phyloP scores from a whole-genome alignment of 2,797 vertebrate genomes.

The Pygocentrus nattereri region DNA sequence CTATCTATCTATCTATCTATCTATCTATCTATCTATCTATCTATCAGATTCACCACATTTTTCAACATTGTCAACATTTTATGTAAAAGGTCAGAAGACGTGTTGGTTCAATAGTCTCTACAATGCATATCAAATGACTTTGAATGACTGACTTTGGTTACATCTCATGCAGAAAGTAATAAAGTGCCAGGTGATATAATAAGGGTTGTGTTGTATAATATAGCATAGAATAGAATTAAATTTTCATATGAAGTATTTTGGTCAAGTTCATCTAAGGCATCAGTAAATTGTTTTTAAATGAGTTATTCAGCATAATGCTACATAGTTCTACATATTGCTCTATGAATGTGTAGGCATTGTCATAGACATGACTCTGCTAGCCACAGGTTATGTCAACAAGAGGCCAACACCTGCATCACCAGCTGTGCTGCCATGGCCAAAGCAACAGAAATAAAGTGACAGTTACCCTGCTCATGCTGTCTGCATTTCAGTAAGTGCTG shows the following conservation, averaged over 20 bases:
- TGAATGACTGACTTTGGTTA: too few species aligned
- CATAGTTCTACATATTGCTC: neutral
- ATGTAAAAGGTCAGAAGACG: too few species aligned
- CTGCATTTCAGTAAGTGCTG: constrained; percentile 23
- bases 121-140: too few species aligned
- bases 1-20: too few species aligned
- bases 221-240: neutral
- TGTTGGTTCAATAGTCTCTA: too few species aligned
- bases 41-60: too few species aligned
- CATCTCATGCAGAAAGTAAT: neutral
- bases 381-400: constrained; percentile 19
- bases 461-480: constrained; percentile 15
- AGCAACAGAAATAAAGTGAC: constrained; percentile 24
- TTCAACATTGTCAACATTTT: too few species aligned
- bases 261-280: neutral
- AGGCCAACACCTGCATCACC: constrained; percentile 27
- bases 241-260: neutral
- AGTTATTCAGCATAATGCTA: too few species aligned
- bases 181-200: neutral
- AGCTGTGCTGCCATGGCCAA: constrained; percentile 23
- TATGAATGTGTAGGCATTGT: neutral
- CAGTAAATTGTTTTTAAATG: neutral
- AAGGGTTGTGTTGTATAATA: too few species aligned
- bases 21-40: too few species aligned
- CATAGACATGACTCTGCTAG: constrained; percentile 5